Conservation (phyloP, 2,888 invertebrate species). For the Lepas anatifera region DNA sequence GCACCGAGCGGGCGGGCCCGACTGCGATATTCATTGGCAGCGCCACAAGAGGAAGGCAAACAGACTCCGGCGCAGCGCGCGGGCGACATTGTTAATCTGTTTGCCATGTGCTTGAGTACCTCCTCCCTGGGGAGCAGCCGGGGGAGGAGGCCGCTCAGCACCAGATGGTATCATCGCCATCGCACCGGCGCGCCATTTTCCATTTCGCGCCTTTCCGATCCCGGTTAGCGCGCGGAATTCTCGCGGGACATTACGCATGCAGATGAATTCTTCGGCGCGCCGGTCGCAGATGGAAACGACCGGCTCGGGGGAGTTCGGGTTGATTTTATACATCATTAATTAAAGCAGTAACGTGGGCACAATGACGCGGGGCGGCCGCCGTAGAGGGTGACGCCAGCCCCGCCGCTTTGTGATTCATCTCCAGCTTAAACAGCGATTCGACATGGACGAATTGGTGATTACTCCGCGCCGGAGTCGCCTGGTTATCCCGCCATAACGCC, state of each 20-base stretch:
- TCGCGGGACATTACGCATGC: neutral
- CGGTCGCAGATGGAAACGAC: slow-evolving; percentile 8
- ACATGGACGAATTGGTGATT: slow-evolving; percentile 1
- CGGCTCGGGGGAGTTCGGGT: slow-evolving; percentile 4
- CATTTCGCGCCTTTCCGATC: slow-evolving; percentile 10
- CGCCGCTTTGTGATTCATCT: neutral
- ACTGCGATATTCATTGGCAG: slow-evolving; percentile 5
- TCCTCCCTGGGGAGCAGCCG: neutral
- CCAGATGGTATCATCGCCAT: neutral
- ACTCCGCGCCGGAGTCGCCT: neutral
- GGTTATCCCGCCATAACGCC: neutral
- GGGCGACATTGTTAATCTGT: slow-evolving; percentile 12
- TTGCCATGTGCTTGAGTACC: neutral
- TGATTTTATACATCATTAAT: slow-evolving; percentile 12
- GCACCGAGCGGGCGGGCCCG: too few species aligned
- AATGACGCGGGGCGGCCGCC: neutral
- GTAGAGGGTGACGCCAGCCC: neutral
- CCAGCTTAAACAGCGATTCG: neutral
- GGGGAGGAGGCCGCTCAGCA: neutral
- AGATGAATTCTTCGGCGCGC: slow-evolving; percentile 10
- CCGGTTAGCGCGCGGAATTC: neutral
- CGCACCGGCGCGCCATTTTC: neutral
- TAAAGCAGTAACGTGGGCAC: slow-evolving; percentile 6
- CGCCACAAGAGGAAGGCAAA: slow-evolving; percentile 4
- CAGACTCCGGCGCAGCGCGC: neutral